These are phyloP conservation scores for Aphelenchoides fujianensis DNA, from an alignment of 1,140 invertebrate genomes.

Conservation along the genomic window DNA sequence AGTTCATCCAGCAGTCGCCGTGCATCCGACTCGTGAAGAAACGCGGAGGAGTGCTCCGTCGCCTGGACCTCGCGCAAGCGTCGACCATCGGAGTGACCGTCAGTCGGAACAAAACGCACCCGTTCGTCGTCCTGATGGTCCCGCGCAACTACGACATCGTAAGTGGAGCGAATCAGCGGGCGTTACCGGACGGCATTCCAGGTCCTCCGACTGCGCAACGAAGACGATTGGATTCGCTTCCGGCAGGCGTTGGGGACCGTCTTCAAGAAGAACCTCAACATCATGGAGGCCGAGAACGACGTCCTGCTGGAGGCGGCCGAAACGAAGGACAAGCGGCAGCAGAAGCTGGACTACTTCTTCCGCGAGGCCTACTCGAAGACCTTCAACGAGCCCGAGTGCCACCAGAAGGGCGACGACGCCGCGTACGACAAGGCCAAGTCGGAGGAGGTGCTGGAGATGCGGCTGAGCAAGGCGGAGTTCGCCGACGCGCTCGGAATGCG, in stretches of 20 bases:
- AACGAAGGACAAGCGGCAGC: conserved; percentile 87
- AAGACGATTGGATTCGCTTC: conserved; percentile 66
- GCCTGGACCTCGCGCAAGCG: conserved; percentile 69
- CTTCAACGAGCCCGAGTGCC: conserved; percentile 47
- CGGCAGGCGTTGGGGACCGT: background rate
- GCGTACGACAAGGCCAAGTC: conserved; percentile 40
- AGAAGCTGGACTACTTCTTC: conserved; percentile 94
- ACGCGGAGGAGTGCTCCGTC: conserved; percentile 64
- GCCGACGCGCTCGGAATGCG: conserved; percentile 95
- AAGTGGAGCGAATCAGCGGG: background rate
- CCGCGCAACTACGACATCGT: conserved; percentile 88
- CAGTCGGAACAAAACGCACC: conserved; percentile 73
- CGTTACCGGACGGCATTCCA: conserved; percentile 63
- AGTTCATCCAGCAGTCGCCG: conserved; percentile 72
- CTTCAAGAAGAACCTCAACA: conserved; percentile 20
- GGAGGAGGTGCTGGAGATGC: conserved; percentile 49
- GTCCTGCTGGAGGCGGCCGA: conserved; percentile 87
- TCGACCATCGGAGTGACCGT: conserved; percentile 72
- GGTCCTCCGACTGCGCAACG: conserved; percentile 82
- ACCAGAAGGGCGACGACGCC: background rate
- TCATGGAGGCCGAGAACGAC: conserved; percentile 70
- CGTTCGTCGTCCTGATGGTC: conserved; percentile 79
- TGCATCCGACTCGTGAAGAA: conserved; percentile 82
- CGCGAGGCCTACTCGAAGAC: conserved; percentile 83
- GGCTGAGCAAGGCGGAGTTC: conserved; percentile 86